These are phyloP conservation scores for Athrips mouffetella DNA, from an alignment of 2,888 invertebrate species.

Conservation along the genomic window DNA sequence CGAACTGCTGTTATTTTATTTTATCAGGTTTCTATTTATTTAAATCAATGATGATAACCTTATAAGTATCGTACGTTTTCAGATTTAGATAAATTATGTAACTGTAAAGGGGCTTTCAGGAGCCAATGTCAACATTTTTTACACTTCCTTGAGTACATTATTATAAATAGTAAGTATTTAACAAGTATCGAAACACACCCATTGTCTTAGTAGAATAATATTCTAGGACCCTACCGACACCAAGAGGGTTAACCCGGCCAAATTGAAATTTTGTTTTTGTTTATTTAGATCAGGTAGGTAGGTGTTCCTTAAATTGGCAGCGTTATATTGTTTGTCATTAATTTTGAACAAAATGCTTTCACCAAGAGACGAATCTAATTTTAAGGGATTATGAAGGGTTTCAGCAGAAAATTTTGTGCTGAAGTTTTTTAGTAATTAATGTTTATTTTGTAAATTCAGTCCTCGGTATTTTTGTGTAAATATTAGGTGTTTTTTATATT, in stretches of 20 bases:
- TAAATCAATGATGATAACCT: too few relatives aligned
- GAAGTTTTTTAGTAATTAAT: background rate
- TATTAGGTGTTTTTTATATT: too few relatives aligned
- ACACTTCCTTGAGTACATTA: too few relatives aligned
- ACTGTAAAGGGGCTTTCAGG: too few relatives aligned
- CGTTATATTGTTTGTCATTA: slow-evolving; percentile 21
- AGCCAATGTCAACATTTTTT: too few relatives aligned
- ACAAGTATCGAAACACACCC: background rate
- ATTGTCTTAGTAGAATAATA: background rate
- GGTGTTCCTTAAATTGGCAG: slow-evolving; percentile 34
- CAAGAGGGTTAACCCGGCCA: slow-evolving; percentile 45
- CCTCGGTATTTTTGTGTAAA: too few relatives aligned
- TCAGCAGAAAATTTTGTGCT: background rate
- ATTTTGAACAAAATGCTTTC: slow-evolving; percentile 19
- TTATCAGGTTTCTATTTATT: too few relatives aligned
- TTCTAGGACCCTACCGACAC: slow-evolving; percentile 17
- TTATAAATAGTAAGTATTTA: too few relatives aligned
- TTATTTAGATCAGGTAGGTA: slow-evolving; percentile 55
- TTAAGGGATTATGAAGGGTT: background rate
- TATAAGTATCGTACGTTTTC: too few relatives aligned
- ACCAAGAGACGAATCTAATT: slow-evolving; percentile 7
- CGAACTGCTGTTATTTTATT: too few relatives aligned
- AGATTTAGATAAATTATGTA: too few relatives aligned
- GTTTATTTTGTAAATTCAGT: background rate
- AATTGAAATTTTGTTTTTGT: slow-evolving; percentile 70